Evolutionary conservation across 2,888 invertebrate genomes (phyloP), one percentile per base, ranked within the genome.

Genomic region (Pseudococcus viburni): DNA sequence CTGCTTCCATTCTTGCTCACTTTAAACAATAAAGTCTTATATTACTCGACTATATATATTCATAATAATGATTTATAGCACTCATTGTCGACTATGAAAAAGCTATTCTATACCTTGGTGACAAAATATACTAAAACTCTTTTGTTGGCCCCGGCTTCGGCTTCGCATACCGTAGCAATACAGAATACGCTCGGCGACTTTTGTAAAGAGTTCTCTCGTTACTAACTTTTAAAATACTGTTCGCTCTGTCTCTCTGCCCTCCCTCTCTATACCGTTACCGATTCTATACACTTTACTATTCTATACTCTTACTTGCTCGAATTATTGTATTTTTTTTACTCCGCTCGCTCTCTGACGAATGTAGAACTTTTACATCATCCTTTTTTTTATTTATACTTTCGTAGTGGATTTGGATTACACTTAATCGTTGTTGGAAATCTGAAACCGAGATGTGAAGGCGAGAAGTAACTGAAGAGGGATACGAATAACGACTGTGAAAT

Each of bases 41-140:
- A 86, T 86, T 86, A 86, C 86, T 86, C 64, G 59, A 86, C 64
- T 86, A 64, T 73, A 55, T 73, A 73, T 86, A 86, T 86, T 86
- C 86, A 86, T 86, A 86, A 86, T 86, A 86, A 86, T 86, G 86
- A 86, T 86, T 86, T 86, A 86, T 86, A 42, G 86, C 86, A 33
- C 42, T 86, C 64, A 86, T 86, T 86, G 86, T 86, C 39, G 59
- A 59, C 59, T 86, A 59, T 86, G 59, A 64, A 86, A 86, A 68
- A 86, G 64, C 64, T 68, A 86, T 86, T 86, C 86, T 86, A 64
- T 64, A 83, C 39, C 86, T 55, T 26, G 64, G 86, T 86, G 86
- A 86, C 86, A 86, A 86, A 86, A 86, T 86, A 64, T 86, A 86
- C 64, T 86, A 86, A 64, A 86, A 86, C 86, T 86, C 86, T 64